phyloP scores from a whole-genome alignment of 2,797 vertebrate genomes.

The Scolopax rusticola region DNA sequence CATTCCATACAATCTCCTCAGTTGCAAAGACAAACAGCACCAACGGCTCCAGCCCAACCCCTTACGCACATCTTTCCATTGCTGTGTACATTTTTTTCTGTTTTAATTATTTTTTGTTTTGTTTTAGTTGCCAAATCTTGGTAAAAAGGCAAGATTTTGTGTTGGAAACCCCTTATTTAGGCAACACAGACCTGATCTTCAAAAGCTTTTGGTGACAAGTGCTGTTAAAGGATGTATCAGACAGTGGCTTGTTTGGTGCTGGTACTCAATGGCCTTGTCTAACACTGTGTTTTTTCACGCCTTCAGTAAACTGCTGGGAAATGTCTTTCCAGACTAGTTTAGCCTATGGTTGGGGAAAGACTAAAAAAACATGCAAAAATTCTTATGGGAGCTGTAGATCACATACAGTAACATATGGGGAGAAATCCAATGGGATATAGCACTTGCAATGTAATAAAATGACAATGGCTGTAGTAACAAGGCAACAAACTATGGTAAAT shows the following conservation, averaged over 20 bases:
- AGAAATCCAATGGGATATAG: background rate
- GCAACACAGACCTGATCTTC: background rate
- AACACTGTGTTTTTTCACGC: background rate
- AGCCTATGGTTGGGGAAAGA: background rate
- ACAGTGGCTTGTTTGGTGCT: background rate
- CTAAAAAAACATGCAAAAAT: background rate
- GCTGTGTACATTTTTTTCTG: too few relatives aligned
- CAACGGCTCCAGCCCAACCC: background rate
- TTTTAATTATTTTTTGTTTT: too few relatives aligned
- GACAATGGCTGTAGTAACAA: background rate
- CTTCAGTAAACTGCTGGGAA: background rate
- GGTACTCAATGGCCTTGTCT: background rate
- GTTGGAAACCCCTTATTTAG: background rate
- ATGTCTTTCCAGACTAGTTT: background rate
- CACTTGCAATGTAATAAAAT: background rate
- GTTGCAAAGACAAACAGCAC: background rate
- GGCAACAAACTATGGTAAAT: background rate
- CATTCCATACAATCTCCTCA: background rate
- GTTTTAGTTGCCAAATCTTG: background rate
- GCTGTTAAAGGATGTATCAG: background rate
- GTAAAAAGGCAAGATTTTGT: background rate
- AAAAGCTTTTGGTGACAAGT: background rate
- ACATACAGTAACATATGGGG: background rate
- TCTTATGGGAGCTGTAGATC: background rate
- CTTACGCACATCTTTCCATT: accelerated